Evolutionary conservation across 64 coral and sea anemone genomes (phyloP).

Genomic region (Pocillopora verrucosa): DNA sequence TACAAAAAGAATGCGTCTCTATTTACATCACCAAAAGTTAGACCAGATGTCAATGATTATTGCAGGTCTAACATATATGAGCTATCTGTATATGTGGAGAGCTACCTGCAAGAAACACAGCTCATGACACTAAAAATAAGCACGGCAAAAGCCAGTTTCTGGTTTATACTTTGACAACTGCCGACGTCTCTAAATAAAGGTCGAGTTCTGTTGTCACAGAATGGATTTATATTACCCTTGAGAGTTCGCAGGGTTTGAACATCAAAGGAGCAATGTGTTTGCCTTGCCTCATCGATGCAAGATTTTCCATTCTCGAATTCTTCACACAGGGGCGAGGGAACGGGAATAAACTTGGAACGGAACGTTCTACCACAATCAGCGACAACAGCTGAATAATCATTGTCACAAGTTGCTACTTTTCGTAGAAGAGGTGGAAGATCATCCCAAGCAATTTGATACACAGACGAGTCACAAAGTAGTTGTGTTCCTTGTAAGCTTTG

Average conservation of each 20-base stretch:
- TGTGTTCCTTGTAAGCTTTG: conserved; percentile 16
- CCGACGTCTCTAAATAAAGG: not conserved
- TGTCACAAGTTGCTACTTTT: not conserved
- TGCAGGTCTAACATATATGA: too few species aligned
- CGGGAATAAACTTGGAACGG: conserved; percentile 1
- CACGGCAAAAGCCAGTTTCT: not conserved
- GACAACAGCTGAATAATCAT: not conserved
- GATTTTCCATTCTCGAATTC: not conserved
- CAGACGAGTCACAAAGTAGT: conserved; percentile 3
- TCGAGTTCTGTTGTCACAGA: conserved; percentile 20
- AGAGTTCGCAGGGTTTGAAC: not conserved
- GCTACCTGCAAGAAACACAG: too few species aligned
- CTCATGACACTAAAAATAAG: not conserved
- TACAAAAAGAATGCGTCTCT: too few species aligned
- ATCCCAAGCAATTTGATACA: conserved; percentile 1
- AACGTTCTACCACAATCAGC: not conserved
- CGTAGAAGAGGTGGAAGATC: conserved; percentile 12
- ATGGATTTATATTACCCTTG: conserved; percentile 1
- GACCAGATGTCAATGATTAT: too few species aligned
- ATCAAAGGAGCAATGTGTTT: not conserved
- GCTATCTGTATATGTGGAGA: too few species aligned
- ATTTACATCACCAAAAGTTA: too few species aligned
- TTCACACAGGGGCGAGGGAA: conserved; percentile 27
- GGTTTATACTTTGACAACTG: not conserved
- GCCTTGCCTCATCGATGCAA: not conserved